Conservation (phyloP, 2,888 invertebrate species). For the Ptychoptera contaminata region DNA sequence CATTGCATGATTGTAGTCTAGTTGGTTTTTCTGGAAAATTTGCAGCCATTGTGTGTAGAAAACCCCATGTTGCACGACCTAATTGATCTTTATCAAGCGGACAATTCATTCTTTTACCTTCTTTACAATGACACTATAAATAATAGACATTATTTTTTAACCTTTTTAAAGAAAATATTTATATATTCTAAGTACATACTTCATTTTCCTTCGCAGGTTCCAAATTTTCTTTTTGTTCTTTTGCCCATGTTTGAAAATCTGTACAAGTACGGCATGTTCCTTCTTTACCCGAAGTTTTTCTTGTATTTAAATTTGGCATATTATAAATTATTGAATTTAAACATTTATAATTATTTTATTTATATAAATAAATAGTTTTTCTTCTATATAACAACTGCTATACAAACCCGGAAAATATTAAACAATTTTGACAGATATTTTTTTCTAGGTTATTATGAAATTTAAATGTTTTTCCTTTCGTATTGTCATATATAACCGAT, state of each 20-base stretch:
- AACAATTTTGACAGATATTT: too few species aligned
- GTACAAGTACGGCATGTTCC: slow-evolving; percentile 45
- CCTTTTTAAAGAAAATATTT: not conserved
- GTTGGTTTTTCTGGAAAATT: slow-evolving; percentile 80
- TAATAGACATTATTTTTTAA: not conserved
- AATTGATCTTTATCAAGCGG: slow-evolving; percentile 63
- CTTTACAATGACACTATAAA: not conserved
- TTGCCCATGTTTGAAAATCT: slow-evolving; percentile 58
- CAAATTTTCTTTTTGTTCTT: slow-evolving; percentile 35
- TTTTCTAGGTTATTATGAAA: too few species aligned
- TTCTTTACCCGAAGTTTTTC: not conserved
- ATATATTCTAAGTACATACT: not conserved
- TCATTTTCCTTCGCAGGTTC: not conserved
- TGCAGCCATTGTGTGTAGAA: slow-evolving; percentile 92
- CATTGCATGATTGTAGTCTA: slow-evolving; percentile 49
- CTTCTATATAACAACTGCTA: too few species aligned
- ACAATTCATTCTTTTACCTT: slow-evolving; percentile 37
- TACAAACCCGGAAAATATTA: too few species aligned
- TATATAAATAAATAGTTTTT: too few species aligned
- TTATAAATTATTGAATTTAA: too few species aligned
- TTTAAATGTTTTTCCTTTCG: too few species aligned
- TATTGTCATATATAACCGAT: too few species aligned
- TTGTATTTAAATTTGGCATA: too few species aligned
- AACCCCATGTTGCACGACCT: slow-evolving; percentile 75
- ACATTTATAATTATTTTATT: too few species aligned